A percentile compares a stretch with the other conserved stretches of the same genome.
Evolutionary conservation across 2,113 vertebrate genomes (phyloP).

Genomic region (Willisornis vidua): DNA sequence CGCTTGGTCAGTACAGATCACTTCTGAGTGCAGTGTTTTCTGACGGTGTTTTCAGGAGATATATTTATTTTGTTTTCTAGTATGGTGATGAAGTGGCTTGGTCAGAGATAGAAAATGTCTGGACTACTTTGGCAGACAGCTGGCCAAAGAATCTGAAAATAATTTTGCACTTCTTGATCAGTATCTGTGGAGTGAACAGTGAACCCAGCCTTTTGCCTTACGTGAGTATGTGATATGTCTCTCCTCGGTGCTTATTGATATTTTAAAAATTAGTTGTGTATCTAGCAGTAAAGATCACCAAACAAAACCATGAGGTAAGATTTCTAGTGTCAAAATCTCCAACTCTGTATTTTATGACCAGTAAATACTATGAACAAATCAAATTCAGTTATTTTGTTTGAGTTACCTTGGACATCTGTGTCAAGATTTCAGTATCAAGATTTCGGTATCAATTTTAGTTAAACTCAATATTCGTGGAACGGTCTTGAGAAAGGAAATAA

Average conservation of each 20-base stretch:
- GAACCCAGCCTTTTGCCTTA: conserved; percentile 98
- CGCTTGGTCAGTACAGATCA: background rate
- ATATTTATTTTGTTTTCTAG: conserved; percentile 71
- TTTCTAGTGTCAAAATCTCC: background rate
- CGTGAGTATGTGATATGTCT: conserved; percentile 77
- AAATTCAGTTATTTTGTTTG: background rate
- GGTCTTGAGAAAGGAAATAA: background rate
- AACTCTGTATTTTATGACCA: background rate
- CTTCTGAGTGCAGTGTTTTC: background rate
- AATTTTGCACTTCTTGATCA: conserved; percentile 97
- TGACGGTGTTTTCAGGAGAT: background rate
- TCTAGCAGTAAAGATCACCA: background rate
- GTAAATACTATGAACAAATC: background rate
- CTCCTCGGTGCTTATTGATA: background rate
- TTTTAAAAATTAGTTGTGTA: background rate
- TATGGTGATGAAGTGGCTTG: conserved; percentile 98
- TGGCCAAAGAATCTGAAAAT: conserved; percentile 99
- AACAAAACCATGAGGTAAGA: background rate
- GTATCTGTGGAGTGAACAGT: conserved; percentile 96
- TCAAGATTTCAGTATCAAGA: background rate
- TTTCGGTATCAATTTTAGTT: background rate
- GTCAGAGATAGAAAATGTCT: conserved; percentile 98
- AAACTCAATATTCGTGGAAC: background rate
- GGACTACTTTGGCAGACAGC: conserved; percentile 97
- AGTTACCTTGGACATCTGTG: background rate